Percentiles rank a stretch among this genome's conserved stretches.
Evolutionary conservation across 2,888 invertebrate genomes (phyloP).

Genomic region (Limnephilus marmoratus): DNA sequence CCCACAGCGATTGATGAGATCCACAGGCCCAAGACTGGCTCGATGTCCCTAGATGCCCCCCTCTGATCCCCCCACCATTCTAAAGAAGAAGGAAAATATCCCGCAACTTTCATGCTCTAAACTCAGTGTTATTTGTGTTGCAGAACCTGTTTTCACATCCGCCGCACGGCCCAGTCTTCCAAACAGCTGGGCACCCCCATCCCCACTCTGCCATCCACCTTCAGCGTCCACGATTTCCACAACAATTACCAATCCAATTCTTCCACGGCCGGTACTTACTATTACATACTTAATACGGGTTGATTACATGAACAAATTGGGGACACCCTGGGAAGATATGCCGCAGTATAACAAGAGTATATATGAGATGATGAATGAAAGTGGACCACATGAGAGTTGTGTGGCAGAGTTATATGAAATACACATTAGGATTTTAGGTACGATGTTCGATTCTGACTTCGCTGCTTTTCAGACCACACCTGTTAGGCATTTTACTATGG

Average conservation of each 20-base stretch:
- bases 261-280: constrained; percentile 75
- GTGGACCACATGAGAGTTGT: not conserved
- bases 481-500: too few species aligned
- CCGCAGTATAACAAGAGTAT: not conserved
- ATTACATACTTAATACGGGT: not conserved
- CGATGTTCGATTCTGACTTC: too few species aligned
- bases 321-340: too few species aligned
- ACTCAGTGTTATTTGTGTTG: not conserved
- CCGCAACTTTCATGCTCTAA: not conserved
- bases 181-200: constrained; percentile 84
- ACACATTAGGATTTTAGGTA: too few species aligned
- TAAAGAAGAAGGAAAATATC: not conserved
- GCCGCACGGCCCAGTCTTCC: constrained; percentile 90
- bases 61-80: too few species aligned
- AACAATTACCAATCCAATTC: constrained; percentile 75
- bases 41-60: too few species aligned
- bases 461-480: too few species aligned
- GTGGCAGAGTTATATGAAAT: not conserved
- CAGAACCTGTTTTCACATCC: constrained; percentile 93
- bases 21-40: too few species aligned
- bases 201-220: constrained; percentile 92
- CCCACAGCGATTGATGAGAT: too few species aligned
- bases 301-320: too few species aligned
- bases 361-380: not conserved
- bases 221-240: constrained; percentile 97